Percentiles rank a stretch among this genome's conserved stretches.
These are phyloP conservation scores for Microtus pennsylvanicus DNA, from an alignment of 2,113 vertebrate species.

Conservation along the genomic window DNA sequence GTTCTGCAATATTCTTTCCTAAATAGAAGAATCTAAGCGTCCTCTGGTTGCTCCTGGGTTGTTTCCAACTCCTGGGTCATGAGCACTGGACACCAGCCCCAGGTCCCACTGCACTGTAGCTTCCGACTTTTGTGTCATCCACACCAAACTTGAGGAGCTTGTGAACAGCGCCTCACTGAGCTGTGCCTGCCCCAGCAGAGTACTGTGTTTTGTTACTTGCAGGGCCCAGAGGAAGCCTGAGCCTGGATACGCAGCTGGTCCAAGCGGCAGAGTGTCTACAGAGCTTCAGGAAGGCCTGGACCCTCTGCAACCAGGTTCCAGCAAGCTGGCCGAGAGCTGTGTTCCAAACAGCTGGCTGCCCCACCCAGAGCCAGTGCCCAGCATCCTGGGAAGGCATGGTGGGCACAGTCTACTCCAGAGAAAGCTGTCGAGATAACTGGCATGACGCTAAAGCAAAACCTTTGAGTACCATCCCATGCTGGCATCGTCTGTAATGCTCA, in stretches of 20 bases:
- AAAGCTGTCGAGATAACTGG: background rate
- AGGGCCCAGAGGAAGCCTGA: background rate
- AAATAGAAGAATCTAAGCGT: slow-evolving; percentile 47
- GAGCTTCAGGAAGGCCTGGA: background rate
- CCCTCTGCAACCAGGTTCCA: background rate
- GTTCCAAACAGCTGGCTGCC: background rate
- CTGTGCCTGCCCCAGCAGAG: background rate
- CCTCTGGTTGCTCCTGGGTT: slow-evolving; percentile 18
- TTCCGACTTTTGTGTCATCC: background rate
- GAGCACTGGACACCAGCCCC: background rate
- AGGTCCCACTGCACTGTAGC: background rate
- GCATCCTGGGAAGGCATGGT: background rate
- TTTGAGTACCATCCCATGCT: background rate
- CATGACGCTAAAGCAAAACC: background rate
- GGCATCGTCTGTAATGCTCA: background rate
- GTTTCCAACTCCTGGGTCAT: background rate
- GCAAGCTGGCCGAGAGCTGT: background rate
- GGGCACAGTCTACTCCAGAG: background rate
- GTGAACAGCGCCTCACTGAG: background rate
- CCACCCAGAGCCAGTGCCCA: background rate
- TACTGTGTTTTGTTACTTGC: background rate
- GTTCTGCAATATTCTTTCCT: slow-evolving; percentile 52
- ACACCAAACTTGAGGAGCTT: background rate
- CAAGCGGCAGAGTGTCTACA: background rate
- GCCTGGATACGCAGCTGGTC: background rate